phyloP scores from a whole-genome alignment of 2,888 invertebrate species.

The Lamproptera curius region DNA sequence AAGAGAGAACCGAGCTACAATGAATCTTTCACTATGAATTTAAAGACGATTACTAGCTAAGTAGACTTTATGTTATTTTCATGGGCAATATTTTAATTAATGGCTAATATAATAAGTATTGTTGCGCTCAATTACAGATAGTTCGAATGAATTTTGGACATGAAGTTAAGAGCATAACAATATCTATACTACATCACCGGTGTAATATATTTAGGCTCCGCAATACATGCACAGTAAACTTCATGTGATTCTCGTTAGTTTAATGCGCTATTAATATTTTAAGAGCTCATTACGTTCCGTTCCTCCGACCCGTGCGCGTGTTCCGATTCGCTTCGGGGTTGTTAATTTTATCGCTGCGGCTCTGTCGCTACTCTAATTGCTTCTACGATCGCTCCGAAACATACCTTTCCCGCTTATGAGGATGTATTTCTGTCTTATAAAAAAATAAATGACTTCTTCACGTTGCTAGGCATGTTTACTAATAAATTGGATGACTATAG shows the following conservation, averaged over 20 bases:
- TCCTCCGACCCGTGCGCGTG: slow-evolving; percentile 20
- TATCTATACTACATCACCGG: no score
- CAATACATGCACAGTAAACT: neutral
- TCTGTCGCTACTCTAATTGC: slow-evolving; percentile 39
- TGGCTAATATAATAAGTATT: neutral
- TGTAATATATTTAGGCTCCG: slow-evolving; percentile 9
- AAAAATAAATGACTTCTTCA: no score
- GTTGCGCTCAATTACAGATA: neutral
- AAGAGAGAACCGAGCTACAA: no score
- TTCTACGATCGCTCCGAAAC: slow-evolving; percentile 39
- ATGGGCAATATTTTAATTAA: neutral
- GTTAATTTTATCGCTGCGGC: slow-evolving; percentile 50
- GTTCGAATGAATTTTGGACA: neutral
- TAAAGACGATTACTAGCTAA: no score
- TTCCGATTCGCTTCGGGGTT: slow-evolving; percentile 35
- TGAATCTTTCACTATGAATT: no score
- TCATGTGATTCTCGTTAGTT: neutral
- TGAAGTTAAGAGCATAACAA: neutral
- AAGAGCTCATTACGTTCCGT: slow-evolving; percentile 24
- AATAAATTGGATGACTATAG: no score
- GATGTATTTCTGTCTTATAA: no score
- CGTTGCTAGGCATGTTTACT: no score
- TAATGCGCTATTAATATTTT: slow-evolving; percentile 23
- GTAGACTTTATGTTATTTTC: neutral
- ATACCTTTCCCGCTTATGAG: no score